Percentiles rank a stretch among this genome's conserved stretches.
These are phyloP conservation scores for Leucophenga varia DNA, from an alignment of 1,140 invertebrate species.

Conservation along the genomic window DNA sequence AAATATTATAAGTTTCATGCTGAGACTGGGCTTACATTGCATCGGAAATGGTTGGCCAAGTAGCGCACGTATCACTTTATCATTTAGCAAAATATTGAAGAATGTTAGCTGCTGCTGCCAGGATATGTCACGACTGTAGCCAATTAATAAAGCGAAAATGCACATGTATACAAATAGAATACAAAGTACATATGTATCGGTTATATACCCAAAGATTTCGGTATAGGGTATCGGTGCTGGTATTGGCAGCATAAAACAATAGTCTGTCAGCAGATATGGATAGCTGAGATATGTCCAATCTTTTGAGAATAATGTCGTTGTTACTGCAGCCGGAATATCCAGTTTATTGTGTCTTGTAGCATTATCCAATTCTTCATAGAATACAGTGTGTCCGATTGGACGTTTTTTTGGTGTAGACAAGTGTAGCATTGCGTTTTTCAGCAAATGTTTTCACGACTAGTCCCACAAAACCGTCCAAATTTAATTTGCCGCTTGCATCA, in stretches of 20 bases:
- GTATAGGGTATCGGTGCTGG: conserved; percentile 23
- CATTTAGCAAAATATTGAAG: conserved; percentile 26
- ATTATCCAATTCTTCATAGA: background rate
- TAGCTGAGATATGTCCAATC: conserved; percentile 15
- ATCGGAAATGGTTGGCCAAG: conserved; percentile 33
- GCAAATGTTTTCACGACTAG: conserved; percentile 21
- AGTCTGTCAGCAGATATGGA: conserved; percentile 24
- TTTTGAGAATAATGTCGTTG: background rate
- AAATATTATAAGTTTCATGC: conserved; percentile 27
- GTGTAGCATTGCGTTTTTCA: conserved; percentile 25
- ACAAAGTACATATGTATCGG: conserved; percentile 15
- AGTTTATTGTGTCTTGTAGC: conserved; percentile 2
- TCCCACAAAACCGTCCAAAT: conserved; percentile 27
- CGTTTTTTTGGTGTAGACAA: conserved; percentile 4
- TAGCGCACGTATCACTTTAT: conserved; percentile 32
- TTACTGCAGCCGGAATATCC: conserved; percentile 22
- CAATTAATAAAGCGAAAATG: conserved; percentile 28
- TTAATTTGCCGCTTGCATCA: conserved; percentile 2
- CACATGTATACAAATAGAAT: conserved; percentile 20
- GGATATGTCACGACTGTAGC: conserved; percentile 20
- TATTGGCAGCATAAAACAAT: conserved; percentile 33
- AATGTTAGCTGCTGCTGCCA: conserved; percentile 24
- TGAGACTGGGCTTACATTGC: conserved; percentile 5
- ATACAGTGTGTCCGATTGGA: background rate
- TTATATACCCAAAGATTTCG: conserved; percentile 22